Base-by-base conservation (phyloP, 2,797 vertebrate species). In the Molossus alvarezi region DNA sequence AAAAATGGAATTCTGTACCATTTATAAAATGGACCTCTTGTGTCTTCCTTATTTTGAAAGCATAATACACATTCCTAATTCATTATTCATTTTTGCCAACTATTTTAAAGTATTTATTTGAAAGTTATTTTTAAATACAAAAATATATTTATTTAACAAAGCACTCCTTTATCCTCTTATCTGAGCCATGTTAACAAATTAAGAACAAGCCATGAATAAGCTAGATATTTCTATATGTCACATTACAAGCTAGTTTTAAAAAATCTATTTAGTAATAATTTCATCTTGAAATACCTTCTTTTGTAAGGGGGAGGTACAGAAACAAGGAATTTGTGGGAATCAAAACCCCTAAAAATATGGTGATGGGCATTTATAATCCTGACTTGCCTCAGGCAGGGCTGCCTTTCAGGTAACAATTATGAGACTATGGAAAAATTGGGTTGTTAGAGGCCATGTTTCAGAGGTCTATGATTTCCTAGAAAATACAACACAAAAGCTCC, bases 101-200 rank as follows among this genome's bases (percentile, higher is more conserved):
- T 94, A 95, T 98, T 97, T 97, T 98, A 97, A 98, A 98, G 93
- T 98, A 98, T 98, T 98, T 98, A 98, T 98, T 98, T 97, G 97
- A 97, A 98, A 98, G 83, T 98, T 98, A 98, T 98, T 98, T 98
- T 98, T 98, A 98, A 98, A 98, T 97, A 96, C 95, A 97, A 97
- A 90, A 97, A 97, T 96, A 94, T 92, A 91, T 98, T 98, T 98
- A 98, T 98, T 98, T 98, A 98, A 98, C 97, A 98, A 97, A 98
- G 96, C 96, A 98, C 95, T 97, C 88, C 96, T 98, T 98, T 72
- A 91, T 96, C 96, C 96, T 97, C 80, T 97, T 98, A 96, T 96
- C 98, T 95, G 97, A 93, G 96, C 94, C 96, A 97, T 98, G 94
- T 94, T 97, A 79, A 95, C 96, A 98, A 97, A 97, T 97, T 97